A percentile compares a stretch with the other conserved stretches of the same genome.
Conservation (phyloP, 1,140 invertebrate species). For the Pseudoatta argentina region DNA sequence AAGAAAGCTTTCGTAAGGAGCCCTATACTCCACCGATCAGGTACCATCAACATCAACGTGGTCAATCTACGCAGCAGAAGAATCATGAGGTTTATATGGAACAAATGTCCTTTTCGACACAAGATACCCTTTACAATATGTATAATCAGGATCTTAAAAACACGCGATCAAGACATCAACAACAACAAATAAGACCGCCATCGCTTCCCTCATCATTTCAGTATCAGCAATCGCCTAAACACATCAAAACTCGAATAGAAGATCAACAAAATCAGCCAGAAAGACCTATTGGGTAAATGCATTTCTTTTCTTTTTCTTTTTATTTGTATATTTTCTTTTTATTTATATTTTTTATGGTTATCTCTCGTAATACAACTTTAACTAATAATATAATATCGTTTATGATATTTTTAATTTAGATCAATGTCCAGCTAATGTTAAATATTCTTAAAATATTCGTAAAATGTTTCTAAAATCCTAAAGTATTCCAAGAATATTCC, state of each 20-base stretch:
- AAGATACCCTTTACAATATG: conserved; percentile 72
- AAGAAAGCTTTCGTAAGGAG: conserved; percentile 75
- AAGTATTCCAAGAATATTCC: too few species aligned
- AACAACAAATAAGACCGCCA: conserved; percentile 63
- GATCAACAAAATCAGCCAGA: conserved; percentile 78
- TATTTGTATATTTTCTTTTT: background rate
- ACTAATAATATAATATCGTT: background rate
- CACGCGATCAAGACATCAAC: conserved; percentile 69
- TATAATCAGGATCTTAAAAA: conserved; percentile 77
- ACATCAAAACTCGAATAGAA: conserved; percentile 23
- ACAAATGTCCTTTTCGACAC: conserved; percentile 70
- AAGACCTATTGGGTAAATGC: conserved; percentile 77
- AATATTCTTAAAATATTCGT: too few species aligned
- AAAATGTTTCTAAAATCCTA: too few species aligned
- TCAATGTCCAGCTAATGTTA: background rate
- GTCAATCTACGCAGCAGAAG: conserved; percentile 65
- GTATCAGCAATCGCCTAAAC: conserved; percentile 14
- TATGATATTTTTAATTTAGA: background rate
- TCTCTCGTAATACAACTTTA: background rate
- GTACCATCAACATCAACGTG: conserved; percentile 75
- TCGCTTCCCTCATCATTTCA: background rate
- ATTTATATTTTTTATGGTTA: background rate
- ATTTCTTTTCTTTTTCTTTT: background rate
- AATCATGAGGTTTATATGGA: conserved; percentile 61
- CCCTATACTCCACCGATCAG: conserved; percentile 76